phyloP scores from a whole-genome alignment of 2,888 invertebrate species.

The Melieria crassipennis region DNA sequence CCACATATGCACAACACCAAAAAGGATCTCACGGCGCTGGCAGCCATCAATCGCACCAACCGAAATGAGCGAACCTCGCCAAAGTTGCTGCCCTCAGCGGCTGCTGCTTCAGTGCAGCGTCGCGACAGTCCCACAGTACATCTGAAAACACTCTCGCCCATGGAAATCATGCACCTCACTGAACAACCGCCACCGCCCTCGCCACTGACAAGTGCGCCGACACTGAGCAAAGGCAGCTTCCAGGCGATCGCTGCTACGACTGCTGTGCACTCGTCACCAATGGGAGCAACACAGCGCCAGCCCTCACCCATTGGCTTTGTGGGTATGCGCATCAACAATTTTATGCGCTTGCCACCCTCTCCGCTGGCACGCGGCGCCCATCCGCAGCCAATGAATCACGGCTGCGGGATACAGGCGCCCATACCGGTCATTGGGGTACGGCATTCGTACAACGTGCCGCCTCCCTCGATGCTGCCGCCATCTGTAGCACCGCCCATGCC shows the following conservation, averaged over 20 bases:
- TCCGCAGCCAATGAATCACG: conserved; percentile 32
- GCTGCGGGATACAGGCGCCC: conserved; percentile 33
- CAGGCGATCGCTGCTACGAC: conserved; percentile 22
- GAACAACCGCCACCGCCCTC: conserved; percentile 42
- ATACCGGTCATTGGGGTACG: conserved; percentile 49
- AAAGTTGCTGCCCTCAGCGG: conserved; percentile 37
- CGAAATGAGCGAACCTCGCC: conserved; percentile 46
- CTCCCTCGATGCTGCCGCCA: conserved; percentile 39
- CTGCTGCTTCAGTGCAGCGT: conserved; percentile 27
- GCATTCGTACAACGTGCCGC: conserved; percentile 50
- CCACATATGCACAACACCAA: conserved; percentile 41
- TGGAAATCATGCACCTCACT: conserved; percentile 20
- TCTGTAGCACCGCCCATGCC: conserved; percentile 17
- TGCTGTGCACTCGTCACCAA: conserved; percentile 23
- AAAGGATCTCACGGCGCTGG: conserved; percentile 47
- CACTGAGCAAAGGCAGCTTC: conserved; percentile 23
- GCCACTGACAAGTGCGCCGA: conserved; percentile 25
- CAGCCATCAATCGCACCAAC: conserved; percentile 43
- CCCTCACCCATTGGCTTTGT: conserved; percentile 46
- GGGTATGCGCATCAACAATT: conserved; percentile 48
- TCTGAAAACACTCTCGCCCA: conserved; percentile 26
- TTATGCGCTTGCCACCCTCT: conserved; percentile 55
- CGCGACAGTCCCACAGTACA: conserved; percentile 39
- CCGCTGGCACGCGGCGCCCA: conserved; percentile 46
- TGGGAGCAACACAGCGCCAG: conserved; percentile 45